Conservation (phyloP, 2,888 invertebrate species). For the Ochropleura leucogaster region DNA sequence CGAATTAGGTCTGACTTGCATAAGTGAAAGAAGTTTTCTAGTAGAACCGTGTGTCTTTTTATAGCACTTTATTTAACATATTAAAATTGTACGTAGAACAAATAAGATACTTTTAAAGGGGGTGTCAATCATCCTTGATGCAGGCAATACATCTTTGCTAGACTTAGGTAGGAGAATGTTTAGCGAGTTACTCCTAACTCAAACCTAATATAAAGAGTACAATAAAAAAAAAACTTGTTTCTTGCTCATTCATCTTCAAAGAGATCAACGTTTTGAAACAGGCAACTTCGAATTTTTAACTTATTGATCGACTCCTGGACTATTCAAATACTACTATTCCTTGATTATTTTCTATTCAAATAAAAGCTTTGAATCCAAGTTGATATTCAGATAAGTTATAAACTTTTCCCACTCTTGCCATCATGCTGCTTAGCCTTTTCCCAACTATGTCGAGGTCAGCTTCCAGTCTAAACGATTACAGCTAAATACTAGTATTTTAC, state of each 20-base stretch:
- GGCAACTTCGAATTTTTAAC: neutral
- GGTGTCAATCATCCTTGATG: too few relatives aligned
- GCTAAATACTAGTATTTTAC: too few relatives aligned
- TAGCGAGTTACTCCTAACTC: neutral
- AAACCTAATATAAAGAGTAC: neutral
- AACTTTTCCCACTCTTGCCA: neutral
- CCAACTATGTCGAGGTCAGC: too few relatives aligned
- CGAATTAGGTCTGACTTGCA: conserved; percentile 25
- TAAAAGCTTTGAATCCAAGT: neutral
- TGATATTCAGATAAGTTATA: neutral
- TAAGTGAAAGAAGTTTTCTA: conserved; percentile 16
- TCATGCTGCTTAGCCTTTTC: too few relatives aligned
- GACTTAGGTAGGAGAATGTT: neutral
- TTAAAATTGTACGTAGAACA: neutral
- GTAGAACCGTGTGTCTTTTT: neutral
- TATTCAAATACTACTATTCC: neutral
- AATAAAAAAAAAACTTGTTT: neutral
- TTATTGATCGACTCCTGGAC: neutral
- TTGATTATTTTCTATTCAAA: neutral
- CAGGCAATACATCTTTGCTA: neutral
- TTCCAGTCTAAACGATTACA: too few relatives aligned
- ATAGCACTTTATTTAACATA: too few relatives aligned
- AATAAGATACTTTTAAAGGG: neutral
- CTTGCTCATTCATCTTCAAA: neutral
- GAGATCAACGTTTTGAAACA: neutral